Evolutionary conservation across 37 sponge, comb jelly and placozoan species (phyloP).

Genomic region (Trichoplax adhaerens): DNA sequence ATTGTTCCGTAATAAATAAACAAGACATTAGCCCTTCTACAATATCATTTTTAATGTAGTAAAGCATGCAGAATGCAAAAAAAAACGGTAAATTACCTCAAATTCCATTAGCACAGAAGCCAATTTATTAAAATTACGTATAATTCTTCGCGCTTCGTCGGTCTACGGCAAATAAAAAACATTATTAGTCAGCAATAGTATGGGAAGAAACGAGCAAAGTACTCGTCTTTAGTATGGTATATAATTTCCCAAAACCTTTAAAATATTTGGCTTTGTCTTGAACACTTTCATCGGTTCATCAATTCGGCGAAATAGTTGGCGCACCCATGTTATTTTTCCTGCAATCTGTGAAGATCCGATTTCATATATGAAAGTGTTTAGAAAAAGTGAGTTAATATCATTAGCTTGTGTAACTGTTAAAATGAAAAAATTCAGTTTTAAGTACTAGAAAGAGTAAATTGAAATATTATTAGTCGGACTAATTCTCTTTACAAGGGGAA

Average conservation of each 20-base stretch:
- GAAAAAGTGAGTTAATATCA: neutral
- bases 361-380: too few species aligned
- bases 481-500: too few species aligned
- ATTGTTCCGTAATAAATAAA: neutral
- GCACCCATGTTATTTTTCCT: conserved; percentile 58
- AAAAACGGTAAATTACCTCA: conserved; percentile 67
- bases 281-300: conserved; percentile 40
- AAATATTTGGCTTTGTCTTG: too few species aligned
- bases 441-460: too few species aligned
- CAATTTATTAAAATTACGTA: neutral
- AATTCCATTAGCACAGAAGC: conserved; percentile 69
- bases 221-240: conserved; percentile 16
- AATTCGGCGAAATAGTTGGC: conserved; percentile 53
- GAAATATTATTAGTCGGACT: too few species aligned
- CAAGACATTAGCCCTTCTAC: neutral
- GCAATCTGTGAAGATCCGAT: too few species aligned
- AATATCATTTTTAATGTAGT: neutral
- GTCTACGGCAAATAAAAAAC: too few species aligned
- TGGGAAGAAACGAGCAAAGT: too few species aligned
- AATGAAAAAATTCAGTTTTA: neutral
- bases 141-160: too few species aligned
- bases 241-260: conserved; percentile 23
- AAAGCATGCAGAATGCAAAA: neutral
- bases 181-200: too few species aligned
- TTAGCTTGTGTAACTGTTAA: neutral